phyloP scores from a whole-genome alignment of 2,888 invertebrate genomes.

The Lordiphosa fenestrarum region DNA sequence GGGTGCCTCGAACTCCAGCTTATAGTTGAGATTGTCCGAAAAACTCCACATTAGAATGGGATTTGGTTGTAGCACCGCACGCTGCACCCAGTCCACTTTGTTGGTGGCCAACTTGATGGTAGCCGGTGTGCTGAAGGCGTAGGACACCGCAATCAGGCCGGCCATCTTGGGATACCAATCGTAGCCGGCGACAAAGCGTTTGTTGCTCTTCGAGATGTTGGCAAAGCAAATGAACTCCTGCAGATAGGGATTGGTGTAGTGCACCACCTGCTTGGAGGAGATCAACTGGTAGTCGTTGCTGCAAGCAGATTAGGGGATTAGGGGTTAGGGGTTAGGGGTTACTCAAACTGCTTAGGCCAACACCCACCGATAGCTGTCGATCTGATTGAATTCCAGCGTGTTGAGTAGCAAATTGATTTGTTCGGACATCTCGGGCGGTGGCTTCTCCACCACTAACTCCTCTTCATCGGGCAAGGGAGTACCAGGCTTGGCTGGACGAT shows the following conservation, averaged over 20 bases:
- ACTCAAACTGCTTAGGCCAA: too few relatives aligned
- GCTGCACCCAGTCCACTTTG: slow-evolving; percentile 81
- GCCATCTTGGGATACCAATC: slow-evolving; percentile 88
- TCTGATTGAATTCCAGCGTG: slow-evolving; percentile 79
- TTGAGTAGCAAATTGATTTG: slow-evolving; percentile 75
- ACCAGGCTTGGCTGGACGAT: slow-evolving; percentile 28
- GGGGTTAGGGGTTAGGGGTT: too few relatives aligned
- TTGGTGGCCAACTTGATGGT: slow-evolving; percentile 64
- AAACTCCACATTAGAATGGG: slow-evolving; percentile 89
- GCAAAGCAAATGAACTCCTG: slow-evolving; percentile 84
- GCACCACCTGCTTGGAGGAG: slow-evolving; percentile 58
- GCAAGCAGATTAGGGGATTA: too few relatives aligned
- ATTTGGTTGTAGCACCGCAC: slow-evolving; percentile 84
- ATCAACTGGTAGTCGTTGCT: slow-evolving; percentile 78
- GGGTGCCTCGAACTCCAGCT: slow-evolving; percentile 85
- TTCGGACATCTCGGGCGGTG: slow-evolving; percentile 70
- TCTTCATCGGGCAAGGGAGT: slow-evolving; percentile 31
- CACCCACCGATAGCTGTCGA: slow-evolving; percentile 79
- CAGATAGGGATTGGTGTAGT: slow-evolving; percentile 74
- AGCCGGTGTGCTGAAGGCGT: slow-evolving; percentile 82
- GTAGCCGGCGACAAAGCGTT: slow-evolving; percentile 85
- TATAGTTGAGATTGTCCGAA: slow-evolving; percentile 85
- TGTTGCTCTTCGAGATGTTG: slow-evolving; percentile 84
- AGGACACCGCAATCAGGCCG: slow-evolving; percentile 86
- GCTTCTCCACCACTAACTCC: slow-evolving; percentile 36